Evolutionary conservation across 2,113 vertebrate genomes (phyloP).

Genomic region (Silurus meridionalis): DNA sequence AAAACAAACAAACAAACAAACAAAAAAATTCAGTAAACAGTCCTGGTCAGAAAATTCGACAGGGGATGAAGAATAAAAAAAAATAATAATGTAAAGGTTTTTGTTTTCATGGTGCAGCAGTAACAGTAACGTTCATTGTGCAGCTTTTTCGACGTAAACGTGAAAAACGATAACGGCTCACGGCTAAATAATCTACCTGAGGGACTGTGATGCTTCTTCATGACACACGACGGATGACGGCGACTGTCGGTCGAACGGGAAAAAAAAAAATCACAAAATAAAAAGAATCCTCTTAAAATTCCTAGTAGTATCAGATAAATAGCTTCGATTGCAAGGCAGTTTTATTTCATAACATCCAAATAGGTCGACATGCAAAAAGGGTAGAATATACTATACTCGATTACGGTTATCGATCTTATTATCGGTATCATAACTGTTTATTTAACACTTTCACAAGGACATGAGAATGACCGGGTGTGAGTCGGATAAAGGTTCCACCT

Average conservation of each 20-base stretch:
- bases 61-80: neutral
- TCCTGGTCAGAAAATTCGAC: constrained; percentile 6
- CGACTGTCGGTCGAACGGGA: constrained; percentile 5
- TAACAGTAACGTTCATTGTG: constrained; percentile 34
- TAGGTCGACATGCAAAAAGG: constrained; percentile 76
- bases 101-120: constrained; percentile 12
- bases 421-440: constrained; percentile 59
- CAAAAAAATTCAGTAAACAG: constrained; percentile 7
- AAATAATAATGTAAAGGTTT: neutral
- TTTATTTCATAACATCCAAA: constrained; percentile 80
- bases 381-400: constrained; percentile 71
- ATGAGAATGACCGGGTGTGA: constrained; percentile 62
- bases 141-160: constrained; percentile 16
- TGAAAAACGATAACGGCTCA: constrained; percentile 24
- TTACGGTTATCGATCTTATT: constrained; percentile 59
- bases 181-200: constrained; percentile 45
- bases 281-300: constrained; percentile 48
- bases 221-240: constrained; percentile 33
- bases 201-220: constrained; percentile 29
- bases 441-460: constrained; percentile 72
- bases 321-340: constrained; percentile 77
- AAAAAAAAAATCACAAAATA: constrained; percentile 9
- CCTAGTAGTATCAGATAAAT: constrained; percentile 72
- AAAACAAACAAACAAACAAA: constrained; percentile 5
- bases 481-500: constrained; percentile 79